Conservation (phyloP, 2,113 vertebrate species). For the Uropsilus gracilis region DNA sequence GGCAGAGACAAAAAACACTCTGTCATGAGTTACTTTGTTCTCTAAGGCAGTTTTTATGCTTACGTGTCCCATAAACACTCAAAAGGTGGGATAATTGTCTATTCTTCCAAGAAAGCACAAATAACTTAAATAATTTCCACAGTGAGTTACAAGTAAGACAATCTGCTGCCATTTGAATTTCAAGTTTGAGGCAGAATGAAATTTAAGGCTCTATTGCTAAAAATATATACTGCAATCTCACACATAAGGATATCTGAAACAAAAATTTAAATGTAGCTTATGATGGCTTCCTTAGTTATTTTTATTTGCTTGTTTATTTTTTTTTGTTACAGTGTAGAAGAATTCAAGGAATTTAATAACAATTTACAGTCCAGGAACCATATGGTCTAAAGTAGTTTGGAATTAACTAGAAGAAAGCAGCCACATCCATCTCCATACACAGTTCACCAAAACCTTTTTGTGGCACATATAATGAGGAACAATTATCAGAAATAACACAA, state of each 20-base stretch:
- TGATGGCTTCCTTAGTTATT: neutral
- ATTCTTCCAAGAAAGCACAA: neutral
- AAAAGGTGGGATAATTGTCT: neutral
- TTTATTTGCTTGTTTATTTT: constrained; percentile 8
- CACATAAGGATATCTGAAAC: neutral
- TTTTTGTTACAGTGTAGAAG: neutral
- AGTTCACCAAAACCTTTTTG: neutral
- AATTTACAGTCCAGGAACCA: neutral
- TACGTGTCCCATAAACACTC: neutral
- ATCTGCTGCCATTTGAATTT: constrained; percentile 1
- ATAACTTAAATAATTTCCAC: neutral
- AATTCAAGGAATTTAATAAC: neutral
- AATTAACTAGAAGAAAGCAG: neutral
- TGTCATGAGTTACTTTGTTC: neutral
- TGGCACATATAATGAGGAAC: constrained; percentile 4
- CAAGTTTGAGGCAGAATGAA: neutral
- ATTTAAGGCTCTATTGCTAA: constrained; percentile 12
- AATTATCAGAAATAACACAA: neutral
- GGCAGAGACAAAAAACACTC: neutral
- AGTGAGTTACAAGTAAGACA: constrained; percentile 14
- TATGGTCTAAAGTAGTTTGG: neutral
- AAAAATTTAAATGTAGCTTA: neutral
- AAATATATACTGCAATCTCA: neutral
- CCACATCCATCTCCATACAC: neutral
- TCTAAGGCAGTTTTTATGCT: neutral